phyloP scores from a whole-genome alignment of 1,140 invertebrate species.

The Maconellicoccus hirsutus region DNA sequence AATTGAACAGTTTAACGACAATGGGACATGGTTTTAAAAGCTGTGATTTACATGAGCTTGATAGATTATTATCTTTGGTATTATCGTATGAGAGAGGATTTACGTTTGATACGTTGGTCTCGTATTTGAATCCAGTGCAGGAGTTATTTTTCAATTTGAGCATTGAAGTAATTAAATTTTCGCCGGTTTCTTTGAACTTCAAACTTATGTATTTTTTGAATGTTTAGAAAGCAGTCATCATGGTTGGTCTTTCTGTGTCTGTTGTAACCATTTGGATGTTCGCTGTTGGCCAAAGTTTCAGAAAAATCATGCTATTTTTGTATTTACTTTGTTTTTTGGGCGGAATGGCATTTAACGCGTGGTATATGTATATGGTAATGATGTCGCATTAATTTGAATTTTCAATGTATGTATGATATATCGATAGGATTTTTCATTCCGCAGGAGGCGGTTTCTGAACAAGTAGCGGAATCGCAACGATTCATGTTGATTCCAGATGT shows the following conservation, averaged over 20 bases:
- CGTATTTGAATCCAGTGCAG: slow-evolving; percentile 9
- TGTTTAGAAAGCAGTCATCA: background rate
- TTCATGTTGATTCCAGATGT: background rate
- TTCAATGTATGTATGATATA: background rate
- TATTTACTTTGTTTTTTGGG: background rate
- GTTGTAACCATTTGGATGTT: background rate
- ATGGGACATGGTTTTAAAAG: background rate
- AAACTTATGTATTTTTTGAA: background rate
- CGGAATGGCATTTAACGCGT: background rate
- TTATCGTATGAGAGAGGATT: background rate
- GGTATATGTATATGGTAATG: background rate
- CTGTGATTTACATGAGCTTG: background rate
- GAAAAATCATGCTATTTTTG: background rate
- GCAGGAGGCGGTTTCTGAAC: background rate
- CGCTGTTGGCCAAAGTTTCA: background rate
- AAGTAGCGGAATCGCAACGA: background rate
- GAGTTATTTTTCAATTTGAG: background rate
- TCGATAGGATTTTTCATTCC: background rate
- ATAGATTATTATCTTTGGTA: background rate
- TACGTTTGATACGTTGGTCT: background rate
- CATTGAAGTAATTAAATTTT: background rate
- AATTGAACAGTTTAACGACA: background rate
- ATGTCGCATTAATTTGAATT: no score
- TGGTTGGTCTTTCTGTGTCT: background rate
- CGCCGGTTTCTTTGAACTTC: background rate